phyloP scores from a whole-genome alignment of 1,140 invertebrate species.

The Pseudobourletiella spinata region DNA sequence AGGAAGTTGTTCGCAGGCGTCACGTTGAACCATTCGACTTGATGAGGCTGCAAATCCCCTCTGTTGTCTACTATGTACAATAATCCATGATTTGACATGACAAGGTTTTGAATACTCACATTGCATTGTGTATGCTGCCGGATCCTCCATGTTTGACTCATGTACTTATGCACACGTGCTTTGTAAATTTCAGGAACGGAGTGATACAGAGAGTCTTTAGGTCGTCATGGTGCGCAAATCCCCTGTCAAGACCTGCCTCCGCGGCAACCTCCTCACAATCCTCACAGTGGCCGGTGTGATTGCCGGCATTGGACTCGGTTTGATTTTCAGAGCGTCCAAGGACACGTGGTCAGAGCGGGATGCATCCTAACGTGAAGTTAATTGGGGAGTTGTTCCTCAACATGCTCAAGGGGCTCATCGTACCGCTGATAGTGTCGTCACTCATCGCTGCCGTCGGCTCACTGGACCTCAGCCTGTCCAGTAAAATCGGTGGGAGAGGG shows the following conservation, averaged over 20 bases:
- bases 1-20: too few relatives aligned
- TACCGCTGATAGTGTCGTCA: slow-evolving; percentile 55
- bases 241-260: slow-evolving; percentile 36
- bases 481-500: slow-evolving; percentile 56
- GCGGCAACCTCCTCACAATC: slow-evolving; percentile 49
- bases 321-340: slow-evolving; percentile 42
- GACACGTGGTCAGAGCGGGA: slow-evolving; percentile 40
- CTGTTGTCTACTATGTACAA: too few relatives aligned
- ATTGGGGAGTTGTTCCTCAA: slow-evolving; percentile 53
- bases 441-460: slow-evolving; percentile 48
- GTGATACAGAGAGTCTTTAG: background rate
- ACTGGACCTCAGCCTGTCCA: slow-evolving; percentile 52
- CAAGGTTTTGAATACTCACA: too few relatives aligned
- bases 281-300: slow-evolving; percentile 51
- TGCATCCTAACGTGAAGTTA: slow-evolving; percentile 44
- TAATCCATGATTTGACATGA: too few relatives aligned
- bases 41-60: too few relatives aligned
- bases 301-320: slow-evolving; percentile 49
- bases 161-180: too few relatives aligned
- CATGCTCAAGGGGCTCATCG: slow-evolving; percentile 53
- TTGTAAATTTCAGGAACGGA: too few relatives aligned
- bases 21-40: too few relatives aligned
- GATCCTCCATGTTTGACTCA: too few relatives aligned
- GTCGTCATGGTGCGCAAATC: background rate
- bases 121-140: too few relatives aligned